These are phyloP conservation scores for Achlya flavicornis DNA, from an alignment of 2,888 invertebrate genomes.

Conservation along the genomic window DNA sequence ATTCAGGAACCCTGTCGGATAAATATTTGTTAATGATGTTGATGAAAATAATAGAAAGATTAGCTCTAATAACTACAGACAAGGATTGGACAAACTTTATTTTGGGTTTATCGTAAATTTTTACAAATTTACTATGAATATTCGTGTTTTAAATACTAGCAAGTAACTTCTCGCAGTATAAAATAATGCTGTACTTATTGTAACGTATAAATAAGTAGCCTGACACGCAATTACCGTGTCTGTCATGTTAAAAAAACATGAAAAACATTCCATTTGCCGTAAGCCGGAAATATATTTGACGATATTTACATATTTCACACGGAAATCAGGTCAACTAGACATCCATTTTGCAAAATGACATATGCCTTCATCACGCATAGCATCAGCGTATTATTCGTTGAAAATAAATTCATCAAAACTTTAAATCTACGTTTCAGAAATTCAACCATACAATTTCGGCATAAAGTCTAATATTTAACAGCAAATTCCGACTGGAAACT, in stretches of 20 bases:
- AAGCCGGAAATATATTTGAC: conserved; percentile 4
- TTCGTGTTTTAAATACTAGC: neutral
- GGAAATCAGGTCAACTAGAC: conserved; percentile 14
- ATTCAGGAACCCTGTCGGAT: conserved; percentile 91
- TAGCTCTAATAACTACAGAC: no score
- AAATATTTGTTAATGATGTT: neutral
- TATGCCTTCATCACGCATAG: conserved; percentile 11
- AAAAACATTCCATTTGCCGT: neutral
- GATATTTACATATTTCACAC: conserved; percentile 8
- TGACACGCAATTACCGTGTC: neutral
- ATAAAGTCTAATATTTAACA: conserved; percentile 16
- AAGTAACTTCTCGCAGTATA: neutral
- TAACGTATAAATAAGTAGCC: neutral
- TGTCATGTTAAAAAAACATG: conserved; percentile 5
- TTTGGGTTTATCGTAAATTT: no score
- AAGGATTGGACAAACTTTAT: neutral
- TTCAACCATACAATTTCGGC: conserved; percentile 1
- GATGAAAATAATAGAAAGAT: no score
- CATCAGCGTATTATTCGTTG: conserved; percentile 5
- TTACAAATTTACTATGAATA: no score
- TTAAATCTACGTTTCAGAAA: conserved; percentile 2
- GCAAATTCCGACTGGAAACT: conserved; percentile 28
- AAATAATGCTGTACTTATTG: neutral
- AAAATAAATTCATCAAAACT: conserved; percentile 5
- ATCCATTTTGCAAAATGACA: conserved; percentile 1